A percentile compares a stretch with the other conserved stretches of the same genome.
These are phyloP conservation scores for Yponomeuta sedellus DNA, from an alignment of 2,888 invertebrate genomes.

Conservation along the genomic window DNA sequence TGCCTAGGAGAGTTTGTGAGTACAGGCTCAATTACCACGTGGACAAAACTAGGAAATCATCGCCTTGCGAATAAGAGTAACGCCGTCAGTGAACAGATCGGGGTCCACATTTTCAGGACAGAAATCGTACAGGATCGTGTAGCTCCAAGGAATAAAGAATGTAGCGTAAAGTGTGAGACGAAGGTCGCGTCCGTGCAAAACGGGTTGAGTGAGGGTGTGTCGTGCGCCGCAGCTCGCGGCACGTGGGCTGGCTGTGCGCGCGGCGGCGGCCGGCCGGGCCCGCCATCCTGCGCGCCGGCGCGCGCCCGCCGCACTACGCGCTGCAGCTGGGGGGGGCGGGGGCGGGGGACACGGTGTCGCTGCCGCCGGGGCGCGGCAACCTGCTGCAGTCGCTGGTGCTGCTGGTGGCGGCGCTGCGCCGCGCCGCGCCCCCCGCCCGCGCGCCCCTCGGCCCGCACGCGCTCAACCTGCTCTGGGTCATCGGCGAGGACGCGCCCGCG, in stretches of 20 bases:
- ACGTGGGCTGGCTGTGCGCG: slow-evolving; percentile 72
- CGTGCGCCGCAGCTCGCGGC: not conserved
- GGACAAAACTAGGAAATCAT: no score
- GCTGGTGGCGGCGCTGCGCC: slow-evolving; percentile 84
- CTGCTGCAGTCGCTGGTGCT: slow-evolving; percentile 90
- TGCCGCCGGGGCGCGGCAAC: slow-evolving; percentile 85
- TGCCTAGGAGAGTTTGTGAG: no score
- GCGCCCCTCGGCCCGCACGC: slow-evolving; percentile 59
- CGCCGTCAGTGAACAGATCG: no score
- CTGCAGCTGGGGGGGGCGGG: slow-evolving; percentile 78
- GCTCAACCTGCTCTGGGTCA: slow-evolving; percentile 89
- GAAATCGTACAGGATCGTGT: no score
- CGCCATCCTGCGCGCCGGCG: slow-evolving; percentile 78
- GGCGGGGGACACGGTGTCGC: slow-evolving; percentile 52
- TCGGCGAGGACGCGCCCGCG: slow-evolving; percentile 63
- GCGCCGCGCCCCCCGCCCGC: slow-evolving; percentile 68
- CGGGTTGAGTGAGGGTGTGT: no score
- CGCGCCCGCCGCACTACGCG: slow-evolving; percentile 78
- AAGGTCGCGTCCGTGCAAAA: no score
- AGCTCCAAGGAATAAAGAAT: no score
- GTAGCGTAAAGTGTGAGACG: no score
- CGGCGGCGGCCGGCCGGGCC: slow-evolving; percentile 62
- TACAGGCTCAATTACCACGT: no score
- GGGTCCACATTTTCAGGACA: no score
- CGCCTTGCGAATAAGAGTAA: no score